A percentile compares a stretch with the other conserved stretches of the same genome.
These are phyloP conservation scores for Drosophila miranda DNA, from an alignment of 1,140 invertebrate species.

Conservation along the genomic window DNA sequence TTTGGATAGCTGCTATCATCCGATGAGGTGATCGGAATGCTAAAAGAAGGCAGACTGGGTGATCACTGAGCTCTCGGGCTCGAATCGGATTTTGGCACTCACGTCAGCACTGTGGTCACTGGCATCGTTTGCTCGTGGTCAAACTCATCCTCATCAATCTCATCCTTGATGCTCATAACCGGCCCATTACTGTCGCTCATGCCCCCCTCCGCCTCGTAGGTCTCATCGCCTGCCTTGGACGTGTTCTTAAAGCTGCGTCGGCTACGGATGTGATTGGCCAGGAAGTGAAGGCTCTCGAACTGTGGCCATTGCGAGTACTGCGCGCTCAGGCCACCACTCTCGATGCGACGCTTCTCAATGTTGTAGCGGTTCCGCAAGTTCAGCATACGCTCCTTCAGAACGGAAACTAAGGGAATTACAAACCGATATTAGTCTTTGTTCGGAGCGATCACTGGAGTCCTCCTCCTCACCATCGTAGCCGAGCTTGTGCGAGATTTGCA, in stretches of 20 bases:
- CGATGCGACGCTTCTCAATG: conserved; percentile 78
- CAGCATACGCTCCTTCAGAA: conserved; percentile 77
- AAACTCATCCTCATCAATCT: conserved; percentile 54
- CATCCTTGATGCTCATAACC: conserved; percentile 47
- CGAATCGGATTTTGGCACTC: conserved; percentile 5
- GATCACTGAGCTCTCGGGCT: background rate
- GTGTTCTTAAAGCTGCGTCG: conserved; percentile 74
- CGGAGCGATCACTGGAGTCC: background rate
- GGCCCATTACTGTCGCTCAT: conserved; percentile 57
- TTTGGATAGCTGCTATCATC: conserved; percentile 14
- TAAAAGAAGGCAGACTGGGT: conserved; percentile 11
- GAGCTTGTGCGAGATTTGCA: conserved; percentile 75
- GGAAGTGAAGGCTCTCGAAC: conserved; percentile 74
- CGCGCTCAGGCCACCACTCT: conserved; percentile 39
- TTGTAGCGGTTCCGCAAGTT: conserved; percentile 81
- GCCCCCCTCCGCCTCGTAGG: conserved; percentile 51
- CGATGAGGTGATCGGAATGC: conserved; percentile 50
- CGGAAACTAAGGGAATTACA: conserved; percentile 9
- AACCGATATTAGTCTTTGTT: background rate
- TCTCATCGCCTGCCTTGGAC: conserved; percentile 39
- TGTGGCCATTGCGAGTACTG: conserved; percentile 75
- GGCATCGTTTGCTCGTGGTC: conserved; percentile 63
- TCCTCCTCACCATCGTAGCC: conserved; percentile 76
- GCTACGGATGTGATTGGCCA: conserved; percentile 76
- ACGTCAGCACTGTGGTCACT: conserved; percentile 67